Evolutionary conservation across 2,797 vertebrate species (phyloP).

Genomic region (Cryptoblepharus egeriae): DNA sequence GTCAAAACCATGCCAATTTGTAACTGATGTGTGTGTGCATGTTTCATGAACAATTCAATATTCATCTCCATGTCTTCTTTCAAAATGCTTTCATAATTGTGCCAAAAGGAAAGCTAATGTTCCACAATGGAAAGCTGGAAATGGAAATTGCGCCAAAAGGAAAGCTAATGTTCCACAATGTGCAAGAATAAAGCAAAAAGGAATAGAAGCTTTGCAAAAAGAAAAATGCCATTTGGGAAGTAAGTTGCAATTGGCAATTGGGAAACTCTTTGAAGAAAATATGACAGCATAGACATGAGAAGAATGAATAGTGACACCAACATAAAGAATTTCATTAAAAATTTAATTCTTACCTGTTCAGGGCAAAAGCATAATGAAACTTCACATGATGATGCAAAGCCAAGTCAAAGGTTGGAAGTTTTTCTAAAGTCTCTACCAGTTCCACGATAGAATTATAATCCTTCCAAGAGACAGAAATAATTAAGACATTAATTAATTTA

Average conservation of each 20-base stretch:
- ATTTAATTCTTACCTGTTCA: constrained; percentile 88
- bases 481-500: too few species aligned
- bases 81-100: neutral
- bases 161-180: neutral
- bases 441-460: constrained; percentile 97
- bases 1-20: too few species aligned
- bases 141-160: too few species aligned
- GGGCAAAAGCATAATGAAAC: constrained; percentile 96
- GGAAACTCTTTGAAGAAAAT: neutral
- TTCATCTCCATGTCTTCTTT: neutral
- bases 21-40: too few species aligned
- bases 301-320: neutral
- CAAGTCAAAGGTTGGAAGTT: constrained; percentile 95
- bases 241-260: neutral
- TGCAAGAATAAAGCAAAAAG: neutral
- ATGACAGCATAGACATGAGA: rapidly evolving
- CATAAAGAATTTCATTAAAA: neutral
- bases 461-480: constrained; percentile 75
- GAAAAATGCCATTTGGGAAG: neutral
- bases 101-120: too few species aligned
- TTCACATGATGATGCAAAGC: constrained; percentile 93
- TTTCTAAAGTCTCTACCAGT: constrained; percentile 95
- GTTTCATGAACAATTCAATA: too few species aligned
- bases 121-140: too few species aligned
- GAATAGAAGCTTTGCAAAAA: neutral